phyloP scores from a whole-genome alignment of 2,888 invertebrate species.

The Hanleya hanleyi region DNA sequence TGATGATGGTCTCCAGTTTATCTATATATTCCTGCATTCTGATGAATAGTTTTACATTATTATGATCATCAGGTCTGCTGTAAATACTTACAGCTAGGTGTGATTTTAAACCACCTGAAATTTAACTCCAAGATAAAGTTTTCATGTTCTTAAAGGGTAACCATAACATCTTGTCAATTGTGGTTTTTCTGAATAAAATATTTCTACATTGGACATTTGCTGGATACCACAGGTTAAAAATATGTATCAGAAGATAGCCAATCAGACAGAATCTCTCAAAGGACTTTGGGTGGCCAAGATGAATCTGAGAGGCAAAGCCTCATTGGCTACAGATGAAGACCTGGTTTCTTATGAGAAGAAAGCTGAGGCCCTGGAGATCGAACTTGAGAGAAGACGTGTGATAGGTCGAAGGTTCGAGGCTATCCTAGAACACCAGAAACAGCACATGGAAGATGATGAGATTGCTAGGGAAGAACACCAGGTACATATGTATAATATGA shows the following conservation, averaged over 20 bases:
- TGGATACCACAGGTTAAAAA: conserved; percentile 63
- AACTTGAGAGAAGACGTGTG: conserved; percentile 63
- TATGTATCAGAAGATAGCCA: conserved; percentile 65
- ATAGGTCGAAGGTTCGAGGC: conserved; percentile 61
- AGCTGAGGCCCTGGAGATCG: conserved; percentile 59
- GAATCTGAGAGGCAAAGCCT: conserved; percentile 62
- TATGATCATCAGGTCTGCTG: no score
- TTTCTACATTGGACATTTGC: no score
- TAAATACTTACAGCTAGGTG: no score
- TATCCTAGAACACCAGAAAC: conserved; percentile 51
- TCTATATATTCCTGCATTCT: no score
- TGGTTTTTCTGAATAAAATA: no score
- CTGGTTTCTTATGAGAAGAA: conserved; percentile 59
- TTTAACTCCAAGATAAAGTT: no score
- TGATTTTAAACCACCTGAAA: no score
- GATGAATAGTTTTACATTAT: no score
- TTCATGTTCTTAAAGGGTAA: no score
- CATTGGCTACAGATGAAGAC: conserved; percentile 63
- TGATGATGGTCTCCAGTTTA: no score
- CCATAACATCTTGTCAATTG: no score
- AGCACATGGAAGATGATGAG: conserved; percentile 60
- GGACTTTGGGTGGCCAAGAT: conserved; percentile 71
- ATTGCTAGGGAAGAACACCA: conserved; percentile 63
- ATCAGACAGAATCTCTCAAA: conserved; percentile 68
- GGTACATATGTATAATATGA: no score